A percentile compares a stretch with the other conserved stretches of the same genome.
Evolutionary conservation across 2,888 invertebrate genomes (phyloP).

Genomic region (Neoaliturus tenellus): DNA sequence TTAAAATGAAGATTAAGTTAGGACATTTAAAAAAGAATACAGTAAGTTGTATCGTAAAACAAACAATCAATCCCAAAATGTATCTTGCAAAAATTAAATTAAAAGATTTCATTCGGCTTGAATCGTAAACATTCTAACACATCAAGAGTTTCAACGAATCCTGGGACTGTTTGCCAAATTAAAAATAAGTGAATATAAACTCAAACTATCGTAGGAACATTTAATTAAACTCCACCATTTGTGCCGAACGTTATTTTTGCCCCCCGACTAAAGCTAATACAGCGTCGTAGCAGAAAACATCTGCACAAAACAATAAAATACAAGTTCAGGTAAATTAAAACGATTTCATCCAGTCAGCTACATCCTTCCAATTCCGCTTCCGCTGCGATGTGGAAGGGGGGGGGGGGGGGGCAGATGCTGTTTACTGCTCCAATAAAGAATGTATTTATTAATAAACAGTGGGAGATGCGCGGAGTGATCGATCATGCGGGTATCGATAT

Average conservation of each 20-base stretch:
- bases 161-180: neutral
- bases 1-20: too few relatives aligned
- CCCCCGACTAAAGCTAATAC: conserved; percentile 25
- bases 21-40: too few relatives aligned
- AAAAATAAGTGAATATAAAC: conserved; percentile 18
- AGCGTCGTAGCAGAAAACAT: conserved; percentile 30
- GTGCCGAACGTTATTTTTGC: conserved; percentile 23
- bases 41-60: too few relatives aligned
- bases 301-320: conserved; percentile 35
- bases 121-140: too few relatives aligned
- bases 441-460: conserved; percentile 44
- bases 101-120: too few relatives aligned
- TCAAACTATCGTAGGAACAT: conserved; percentile 17
- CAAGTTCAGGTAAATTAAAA: conserved; percentile 33
- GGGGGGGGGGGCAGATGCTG: conserved; percentile 4
- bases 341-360: conserved; percentile 33
- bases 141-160: too few relatives aligned
- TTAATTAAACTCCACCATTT: conserved; percentile 30
- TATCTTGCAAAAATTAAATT: too few relatives aligned
- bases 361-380: conserved; percentile 21
- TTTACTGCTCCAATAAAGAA: conserved; percentile 29
- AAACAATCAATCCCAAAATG: too few relatives aligned
- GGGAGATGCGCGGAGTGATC: neutral
- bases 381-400: neutral
- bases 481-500: neutral